Base-by-base conservation (phyloP, 2,888 invertebrate species). In the Cerastis rubricosa region DNA sequence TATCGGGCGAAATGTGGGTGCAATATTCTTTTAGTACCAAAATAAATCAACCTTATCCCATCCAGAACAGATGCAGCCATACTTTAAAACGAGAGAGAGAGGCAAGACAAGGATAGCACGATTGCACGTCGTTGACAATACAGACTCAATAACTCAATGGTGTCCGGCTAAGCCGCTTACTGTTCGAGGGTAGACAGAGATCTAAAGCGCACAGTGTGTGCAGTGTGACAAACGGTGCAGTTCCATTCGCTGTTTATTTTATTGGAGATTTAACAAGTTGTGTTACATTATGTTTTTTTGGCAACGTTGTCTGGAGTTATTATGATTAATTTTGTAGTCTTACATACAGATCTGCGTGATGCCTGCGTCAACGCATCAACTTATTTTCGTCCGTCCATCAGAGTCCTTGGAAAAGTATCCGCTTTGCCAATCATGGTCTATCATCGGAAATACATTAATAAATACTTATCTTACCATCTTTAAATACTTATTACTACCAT, bases 91-190 rank as follows among this genome's bases (percentile, higher is more conserved):
- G 17, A 14, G 57, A 61, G 49, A 51, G 35, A 51, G 49, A 17
- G 22, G 25, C 8, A 69, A 65, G 69, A 83, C 71, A 70, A 40
- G 47, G 68, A 84, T 29, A 64, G 73, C 66, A 68, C 35, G 73
- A 83, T 74, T 78, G 76, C 74, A 75, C 70, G 87, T 85, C 87
- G 80, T 69, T 81, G 84, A 85, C 85, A 86, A 86, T 88, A 88
- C 86, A 85, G 81, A 89, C 82, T 87, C 86, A 89, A 90, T 90
- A 90, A 90, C 88, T 90, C 89, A 89, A 69, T 69, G 78, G 81
- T 73, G 85, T 85, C 86, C 84, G 29, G 80, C 69, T 88, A 89
- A 90, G 90, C 90, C 85, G 82, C 89, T 89, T 89, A 89, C 80
- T 71, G 85, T 83, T 1, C 35, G 29, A 19, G 35, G 9, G 87